These are phyloP conservation scores for Psix sp. DNA, from an alignment of 1,140 invertebrate species.

Conservation along the genomic window DNA sequence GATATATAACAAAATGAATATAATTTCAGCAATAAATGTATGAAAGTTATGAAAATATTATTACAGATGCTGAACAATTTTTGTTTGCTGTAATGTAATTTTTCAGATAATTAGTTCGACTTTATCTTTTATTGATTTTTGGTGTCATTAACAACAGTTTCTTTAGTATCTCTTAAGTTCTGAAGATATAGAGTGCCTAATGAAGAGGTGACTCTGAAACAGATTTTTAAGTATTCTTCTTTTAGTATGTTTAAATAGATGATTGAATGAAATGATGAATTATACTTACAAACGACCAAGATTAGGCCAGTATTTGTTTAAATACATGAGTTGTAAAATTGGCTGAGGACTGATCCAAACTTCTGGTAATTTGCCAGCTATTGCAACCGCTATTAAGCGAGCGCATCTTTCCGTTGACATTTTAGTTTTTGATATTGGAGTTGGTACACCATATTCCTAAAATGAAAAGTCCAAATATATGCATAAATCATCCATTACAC, in stretches of 20 bases:
- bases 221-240: no score
- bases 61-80: no score
- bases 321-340: constrained; percentile 81
- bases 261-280: neutral
- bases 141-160: no score
- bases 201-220: neutral
- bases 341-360: constrained; percentile 85
- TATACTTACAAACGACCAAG: constrained; percentile 78
- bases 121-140: neutral
- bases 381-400: constrained; percentile 83
- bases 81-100: no score
- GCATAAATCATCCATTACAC: constrained; percentile 28
- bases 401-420: constrained; percentile 86
- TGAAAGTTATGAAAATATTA: no score
- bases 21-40: no score
- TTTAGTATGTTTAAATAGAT: no score
- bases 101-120: no score
- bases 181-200: no score
- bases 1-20: no score
- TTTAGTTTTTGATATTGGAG: constrained; percentile 78
- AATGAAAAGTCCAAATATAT: constrained; percentile 31
- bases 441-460: constrained; percentile 78
- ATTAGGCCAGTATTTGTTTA: constrained; percentile 81
- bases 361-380: constrained; percentile 86
- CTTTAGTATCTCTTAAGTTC: no score